Base-by-base conservation (phyloP, 2,113 vertebrate genomes). In the Cettia cetti region DNA sequence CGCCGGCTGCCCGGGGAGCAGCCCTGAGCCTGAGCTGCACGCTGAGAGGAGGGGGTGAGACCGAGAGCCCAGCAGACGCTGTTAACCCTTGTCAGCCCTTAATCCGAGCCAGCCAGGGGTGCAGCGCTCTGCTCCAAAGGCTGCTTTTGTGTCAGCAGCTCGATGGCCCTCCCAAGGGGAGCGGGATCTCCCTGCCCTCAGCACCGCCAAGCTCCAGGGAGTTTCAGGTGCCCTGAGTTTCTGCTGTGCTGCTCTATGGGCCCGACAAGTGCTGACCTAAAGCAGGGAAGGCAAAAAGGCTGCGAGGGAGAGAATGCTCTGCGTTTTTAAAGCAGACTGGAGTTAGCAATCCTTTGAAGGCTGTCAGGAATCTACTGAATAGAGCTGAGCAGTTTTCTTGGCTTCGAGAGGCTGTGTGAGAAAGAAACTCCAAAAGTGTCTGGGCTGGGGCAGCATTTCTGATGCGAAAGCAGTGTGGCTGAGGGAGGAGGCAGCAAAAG, bases 61-160 rank as follows among this genome's bases (percentile, higher is more conserved):
- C 57, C 75, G 64, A 72, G 89, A 94, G 69, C 96, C 86, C 78
- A 96, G 91, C 87, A 76, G 57, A 60, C 70, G 6, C 94, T 89
- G 77, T 97, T 97, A 97, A 97, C 97, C 95, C 97, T 97, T 96
- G 61, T 93, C 71, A 76, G 92, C 69, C 95, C 80, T 69, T 39
- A 3, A 27, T 8, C 72, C 24, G 1, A 60, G 33, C 44, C 81
- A 24, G 83, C 27, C 39, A n/a, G 42, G 54, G 88, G 37, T 12
- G 44, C 11, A 2, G 15, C 0, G 0, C 3, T 28, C 23, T 69
- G 12, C 19, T 79, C 18, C 9, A 18, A 40, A 47, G 71, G 3
- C 20, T 5, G 0, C 30, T 21, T 35, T 23, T 11, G 40, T 6
- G 0, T 13, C 10, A 18, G 21, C 27, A 59, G 50, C 16, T 18